Evolutionary conservation across 2,797 vertebrate genomes (phyloP), one percentile per base, ranked within the genome.

Genomic region (Luscinia luscinia): DNA sequence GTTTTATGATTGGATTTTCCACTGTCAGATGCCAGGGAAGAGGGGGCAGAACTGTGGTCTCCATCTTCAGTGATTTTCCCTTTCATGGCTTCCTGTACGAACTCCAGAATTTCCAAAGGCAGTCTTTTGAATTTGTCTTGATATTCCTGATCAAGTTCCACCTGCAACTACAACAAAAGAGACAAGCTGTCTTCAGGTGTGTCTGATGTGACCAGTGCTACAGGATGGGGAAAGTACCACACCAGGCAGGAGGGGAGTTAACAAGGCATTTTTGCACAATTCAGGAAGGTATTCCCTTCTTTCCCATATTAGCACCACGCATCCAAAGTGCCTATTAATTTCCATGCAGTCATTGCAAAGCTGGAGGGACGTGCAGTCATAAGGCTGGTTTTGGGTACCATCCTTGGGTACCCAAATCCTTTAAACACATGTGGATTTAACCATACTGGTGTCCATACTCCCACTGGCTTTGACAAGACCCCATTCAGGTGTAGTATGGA

Each of bases 61-160:
- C 98, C 78, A 32, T 98, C 98, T 92, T 98, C 98, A 11, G 96
- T 98, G 67, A 98, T 97, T 96, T 98, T 99, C 95, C 98, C 98
- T 97, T 99, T 99, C 98, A 98, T 98, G 89, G 98, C 98, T 97
- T 99, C 99, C 97, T 99, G 99, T 72, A 99, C 99, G 16, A 99
- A 99, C 96, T 99, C 99, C 97, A 99, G 98, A 97, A 99, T 99
- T 98, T 99, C 99, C 97, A 99, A 98, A 32, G 99, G 99, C 74
- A 99, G 98, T 97, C 99, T 98, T 92, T 98, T 98, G 94, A 99
- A 99, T 97, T 99, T 99, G 98, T 99, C 99, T 98, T 99, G 99
- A 95, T 99, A 99, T 94, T 99, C 99, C 97, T 99, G 99, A 96
- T 99, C 99, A 96, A 99, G 98, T 89, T 99, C 99, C 84, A 97